A percentile compares a stretch with the other conserved stretches of the same genome.
These are phyloP conservation scores for Oostethus manadensis DNA, from an alignment of 2,113 vertebrate species.

Conservation along the genomic window DNA sequence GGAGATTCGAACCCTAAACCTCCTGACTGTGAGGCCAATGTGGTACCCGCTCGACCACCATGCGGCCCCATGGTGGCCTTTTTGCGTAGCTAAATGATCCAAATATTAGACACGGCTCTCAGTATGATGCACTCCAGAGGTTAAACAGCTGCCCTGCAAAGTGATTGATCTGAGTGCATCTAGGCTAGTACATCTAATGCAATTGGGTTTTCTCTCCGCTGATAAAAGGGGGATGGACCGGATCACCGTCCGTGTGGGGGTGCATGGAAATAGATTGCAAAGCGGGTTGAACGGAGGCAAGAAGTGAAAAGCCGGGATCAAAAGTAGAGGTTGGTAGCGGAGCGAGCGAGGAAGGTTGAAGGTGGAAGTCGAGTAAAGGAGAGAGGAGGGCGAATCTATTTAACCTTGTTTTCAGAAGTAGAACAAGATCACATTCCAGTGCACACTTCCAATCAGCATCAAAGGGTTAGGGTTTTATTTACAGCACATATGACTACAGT, in stretches of 20 bases:
- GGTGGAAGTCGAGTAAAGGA: constrained; percentile 38
- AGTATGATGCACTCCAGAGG: neutral
- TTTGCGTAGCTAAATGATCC: neutral
- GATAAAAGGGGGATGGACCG: constrained; percentile 48
- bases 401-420: constrained; percentile 20
- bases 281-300: constrained; percentile 2
- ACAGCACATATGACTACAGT: neutral
- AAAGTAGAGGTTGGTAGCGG: constrained; percentile 4
- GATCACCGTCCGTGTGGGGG: neutral
- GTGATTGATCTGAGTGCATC: constrained; percentile 29
- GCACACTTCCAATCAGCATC: constrained; percentile 1
- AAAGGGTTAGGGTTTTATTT: neutral
- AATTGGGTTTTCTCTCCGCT: constrained; percentile 48
- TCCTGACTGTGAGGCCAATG: no score
- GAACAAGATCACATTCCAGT: constrained; percentile 15
- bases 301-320: constrained; percentile 19
- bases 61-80: neutral
- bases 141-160: neutral
- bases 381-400: neutral
- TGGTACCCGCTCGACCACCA: no score
- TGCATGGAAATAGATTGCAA: constrained; percentile 15
- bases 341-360: constrained; percentile 22
- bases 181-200: constrained; percentile 46
- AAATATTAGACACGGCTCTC: neutral
- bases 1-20: no score